phyloP scores from a whole-genome alignment of 1,140 invertebrate genomes.

The Penaeus vannamei region DNA sequence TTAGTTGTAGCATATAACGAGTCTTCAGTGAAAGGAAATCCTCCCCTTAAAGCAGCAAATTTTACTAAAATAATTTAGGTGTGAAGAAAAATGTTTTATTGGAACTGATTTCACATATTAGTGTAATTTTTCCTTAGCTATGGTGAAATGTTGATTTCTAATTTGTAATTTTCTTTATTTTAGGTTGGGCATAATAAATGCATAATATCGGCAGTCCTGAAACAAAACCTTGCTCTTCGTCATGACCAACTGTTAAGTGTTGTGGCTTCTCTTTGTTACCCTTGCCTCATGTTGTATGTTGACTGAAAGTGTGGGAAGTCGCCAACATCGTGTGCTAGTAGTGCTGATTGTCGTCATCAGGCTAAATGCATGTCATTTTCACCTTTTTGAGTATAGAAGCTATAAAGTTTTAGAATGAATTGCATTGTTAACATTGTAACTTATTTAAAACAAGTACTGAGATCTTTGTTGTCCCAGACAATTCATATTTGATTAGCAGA shows the following conservation, averaged over 20 bases:
- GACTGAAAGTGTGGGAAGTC: slow-evolving; percentile 11
- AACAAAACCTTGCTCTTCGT: slow-evolving; percentile 36
- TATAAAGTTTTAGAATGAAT: slow-evolving; percentile 58
- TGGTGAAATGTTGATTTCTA: background rate
- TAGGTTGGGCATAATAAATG: slow-evolving; percentile 43
- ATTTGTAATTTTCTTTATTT: background rate
- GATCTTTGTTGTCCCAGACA: no score
- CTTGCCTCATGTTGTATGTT: slow-evolving; percentile 38
- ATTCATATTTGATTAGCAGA: background rate
- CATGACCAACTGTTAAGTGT: slow-evolving; percentile 51
- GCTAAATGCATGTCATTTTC: slow-evolving; percentile 55
- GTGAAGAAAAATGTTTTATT: no score
- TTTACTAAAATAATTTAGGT: no score
- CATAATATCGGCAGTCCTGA: slow-evolving; percentile 55
- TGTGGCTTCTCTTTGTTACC: slow-evolving; percentile 47
- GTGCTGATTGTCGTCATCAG: slow-evolving; percentile 40
- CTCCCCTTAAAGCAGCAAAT: no score
- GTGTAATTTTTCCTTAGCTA: no score
- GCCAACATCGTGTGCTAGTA: slow-evolving; percentile 42
- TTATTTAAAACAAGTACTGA: background rate
- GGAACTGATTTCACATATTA: no score
- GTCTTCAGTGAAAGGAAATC: no score
- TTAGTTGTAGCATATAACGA: no score
- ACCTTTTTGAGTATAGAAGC: slow-evolving; percentile 43
- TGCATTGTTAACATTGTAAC: slow-evolving; percentile 22